Base-by-base conservation (phyloP, 2,113 vertebrate species). In the Noturus placidus region DNA sequence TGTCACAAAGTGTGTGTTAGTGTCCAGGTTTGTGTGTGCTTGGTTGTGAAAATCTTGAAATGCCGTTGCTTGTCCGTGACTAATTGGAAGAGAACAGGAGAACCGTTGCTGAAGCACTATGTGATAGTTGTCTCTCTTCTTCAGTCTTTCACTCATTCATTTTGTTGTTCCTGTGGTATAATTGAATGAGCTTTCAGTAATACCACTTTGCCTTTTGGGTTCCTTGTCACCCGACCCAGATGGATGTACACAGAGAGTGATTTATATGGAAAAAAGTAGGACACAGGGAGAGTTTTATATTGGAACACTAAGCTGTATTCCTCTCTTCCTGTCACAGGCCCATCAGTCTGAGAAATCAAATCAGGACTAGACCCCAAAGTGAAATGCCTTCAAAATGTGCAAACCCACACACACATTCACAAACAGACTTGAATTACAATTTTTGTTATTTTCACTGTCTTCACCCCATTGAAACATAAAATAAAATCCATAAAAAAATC, bases 311-410 rank as follows among this genome's bases (percentile, higher is more conserved):
- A 80, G 77, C 59, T 57, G 50, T 54, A 81, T 56, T 52, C 56
- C 10, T 79, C 13, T 52, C 56, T 56, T 77, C 86, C 80, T 78
- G 59, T 70, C 42, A 84, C 59, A 83, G 59, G 59, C 59, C 59
- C 38, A 61, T 87, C 82, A 76, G 70, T 65, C 57, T 76, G 30
- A 78, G 87, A 82, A 84, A 84, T 67, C 42, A 84, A 88, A 79
- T 83, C 57, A 57, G 82, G 15, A 63, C 56, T 79, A 69, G 87
- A 65, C 59, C 61, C 46, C 19, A 87, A 67, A 50, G 30, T 83
- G 38, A 74, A 84, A 74, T 88, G 70, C 82, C 46, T 84, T 79
- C 5, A 50, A 59, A 50, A 70, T 42, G 27, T n/a, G 46, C 27
- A 1, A 19, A 22, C 19, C 22, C 61, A 76, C 69, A 63, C 56